phyloP scores from a whole-genome alignment of 2,797 vertebrate species.

The Novumbra hubbsi region DNA sequence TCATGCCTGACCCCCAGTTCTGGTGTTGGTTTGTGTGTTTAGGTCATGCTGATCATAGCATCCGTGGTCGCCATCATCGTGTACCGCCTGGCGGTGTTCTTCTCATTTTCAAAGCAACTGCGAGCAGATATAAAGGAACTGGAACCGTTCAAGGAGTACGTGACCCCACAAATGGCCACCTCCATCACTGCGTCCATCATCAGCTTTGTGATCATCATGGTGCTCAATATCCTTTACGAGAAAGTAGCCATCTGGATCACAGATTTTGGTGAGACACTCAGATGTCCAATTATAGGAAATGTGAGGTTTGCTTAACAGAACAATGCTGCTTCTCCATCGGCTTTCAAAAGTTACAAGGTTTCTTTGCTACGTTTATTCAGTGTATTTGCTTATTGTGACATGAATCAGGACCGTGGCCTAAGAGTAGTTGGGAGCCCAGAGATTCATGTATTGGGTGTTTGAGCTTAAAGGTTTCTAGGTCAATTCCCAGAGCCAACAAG shows the following conservation, averaged over 20 bases:
- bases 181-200: slow-evolving; percentile 89
- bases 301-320: not conserved
- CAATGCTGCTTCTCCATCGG: not conserved
- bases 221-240: slow-evolving; percentile 88
- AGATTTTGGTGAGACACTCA: slow-evolving; percentile 78
- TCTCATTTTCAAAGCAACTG: slow-evolving; percentile 81
- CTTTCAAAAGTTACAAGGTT: not conserved
- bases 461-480: no score
- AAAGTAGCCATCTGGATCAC: slow-evolving; percentile 92
- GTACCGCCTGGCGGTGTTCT: slow-evolving; percentile 89
- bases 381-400: no score
- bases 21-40: slow-evolving; percentile 40
- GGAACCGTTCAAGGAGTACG: slow-evolving; percentile 83
- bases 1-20: not conserved
- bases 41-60: slow-evolving; percentile 88
- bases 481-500: no score
- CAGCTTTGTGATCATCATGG: slow-evolving; percentile 91
- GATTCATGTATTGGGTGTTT: no score
- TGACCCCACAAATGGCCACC: slow-evolving; percentile 92
- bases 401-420: no score
- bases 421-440: no score
- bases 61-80: slow-evolving; percentile 91
- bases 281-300: not conserved
- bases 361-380: not conserved
- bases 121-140: slow-evolving; percentile 71